These are phyloP conservation scores for Arion vulgaris DNA, from an alignment of 1,140 invertebrate species.

Conservation along the genomic window DNA sequence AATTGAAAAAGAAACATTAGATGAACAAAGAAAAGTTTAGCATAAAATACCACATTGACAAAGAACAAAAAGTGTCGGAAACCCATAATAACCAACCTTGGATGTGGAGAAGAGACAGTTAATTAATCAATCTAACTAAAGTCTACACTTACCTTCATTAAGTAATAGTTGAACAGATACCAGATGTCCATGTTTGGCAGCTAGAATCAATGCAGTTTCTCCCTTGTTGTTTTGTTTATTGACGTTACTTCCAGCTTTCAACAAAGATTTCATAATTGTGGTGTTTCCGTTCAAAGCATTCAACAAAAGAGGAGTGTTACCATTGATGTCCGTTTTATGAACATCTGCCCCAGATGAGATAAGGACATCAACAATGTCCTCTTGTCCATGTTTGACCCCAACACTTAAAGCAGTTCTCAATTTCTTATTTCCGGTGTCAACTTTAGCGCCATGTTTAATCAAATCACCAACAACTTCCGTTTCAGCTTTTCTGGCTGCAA, in stretches of 20 bases:
- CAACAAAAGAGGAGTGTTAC: constrained; percentile 18
- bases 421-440: not conserved
- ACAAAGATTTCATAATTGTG: not conserved
- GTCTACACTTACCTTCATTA: not conserved
- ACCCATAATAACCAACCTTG: no score
- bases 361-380: not conserved
- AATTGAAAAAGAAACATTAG: no score
- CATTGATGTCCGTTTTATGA: not conserved
- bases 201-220: constrained; percentile 11
- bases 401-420: not conserved
- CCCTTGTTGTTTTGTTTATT: constrained; percentile 21
- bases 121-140: no score
- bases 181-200: constrained; percentile 8
- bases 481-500: constrained; percentile 7
- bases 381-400: constrained; percentile 1
- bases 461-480: not conserved
- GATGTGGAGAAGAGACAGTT: no score
- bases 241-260: constrained; percentile 14
- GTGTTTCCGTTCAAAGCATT: not conserved
- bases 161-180: not conserved
- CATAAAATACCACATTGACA: no score
- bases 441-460: not conserved
- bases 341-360: constrained; percentile 14
- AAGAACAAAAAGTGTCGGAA: no score
- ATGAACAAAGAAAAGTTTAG: no score